Evolutionary conservation across 2,113 vertebrate genomes (phyloP).

Genomic region (Dendrocopos noguchii): DNA sequence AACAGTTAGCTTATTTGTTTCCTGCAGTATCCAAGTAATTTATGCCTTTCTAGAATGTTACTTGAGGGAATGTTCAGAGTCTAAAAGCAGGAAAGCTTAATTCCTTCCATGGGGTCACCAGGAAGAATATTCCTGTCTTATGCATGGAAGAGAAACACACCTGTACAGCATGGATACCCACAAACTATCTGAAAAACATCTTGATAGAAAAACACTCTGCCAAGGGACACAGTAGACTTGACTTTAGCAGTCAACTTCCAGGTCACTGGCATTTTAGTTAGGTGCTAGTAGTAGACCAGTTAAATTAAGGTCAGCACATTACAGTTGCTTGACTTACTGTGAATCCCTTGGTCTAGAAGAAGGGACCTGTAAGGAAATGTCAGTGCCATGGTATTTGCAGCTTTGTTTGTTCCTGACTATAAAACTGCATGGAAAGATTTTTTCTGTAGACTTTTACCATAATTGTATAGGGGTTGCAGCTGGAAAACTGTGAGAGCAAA

Average conservation of each 20-base stretch:
- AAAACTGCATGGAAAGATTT: background rate
- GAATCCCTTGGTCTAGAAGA: background rate
- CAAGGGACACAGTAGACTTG: background rate
- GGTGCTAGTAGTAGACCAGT: too few relatives aligned
- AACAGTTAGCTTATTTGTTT: background rate
- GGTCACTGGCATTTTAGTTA: background rate
- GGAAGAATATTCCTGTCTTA: conserved; percentile 36
- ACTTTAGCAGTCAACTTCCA: background rate
- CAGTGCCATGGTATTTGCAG: background rate
- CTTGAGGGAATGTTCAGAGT: conserved; percentile 29
- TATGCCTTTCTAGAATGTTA: conserved; percentile 35
- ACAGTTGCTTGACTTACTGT: background rate
- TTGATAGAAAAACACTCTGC: background rate
- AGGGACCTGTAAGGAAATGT: background rate
- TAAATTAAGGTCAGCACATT: background rate
- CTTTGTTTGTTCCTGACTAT: background rate
- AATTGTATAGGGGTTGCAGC: background rate
- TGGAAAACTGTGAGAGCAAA: too few relatives aligned
- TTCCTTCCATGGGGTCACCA: conserved; percentile 44
- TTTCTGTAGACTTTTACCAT: background rate
- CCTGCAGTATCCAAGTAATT: conserved; percentile 18
- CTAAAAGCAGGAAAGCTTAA: conserved; percentile 40
- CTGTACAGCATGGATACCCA: background rate
- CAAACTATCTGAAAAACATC: background rate
- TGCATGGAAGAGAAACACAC: background rate